phyloP scores from a whole-genome alignment of 1,140 invertebrate species.

The Ericerus pela region DNA sequence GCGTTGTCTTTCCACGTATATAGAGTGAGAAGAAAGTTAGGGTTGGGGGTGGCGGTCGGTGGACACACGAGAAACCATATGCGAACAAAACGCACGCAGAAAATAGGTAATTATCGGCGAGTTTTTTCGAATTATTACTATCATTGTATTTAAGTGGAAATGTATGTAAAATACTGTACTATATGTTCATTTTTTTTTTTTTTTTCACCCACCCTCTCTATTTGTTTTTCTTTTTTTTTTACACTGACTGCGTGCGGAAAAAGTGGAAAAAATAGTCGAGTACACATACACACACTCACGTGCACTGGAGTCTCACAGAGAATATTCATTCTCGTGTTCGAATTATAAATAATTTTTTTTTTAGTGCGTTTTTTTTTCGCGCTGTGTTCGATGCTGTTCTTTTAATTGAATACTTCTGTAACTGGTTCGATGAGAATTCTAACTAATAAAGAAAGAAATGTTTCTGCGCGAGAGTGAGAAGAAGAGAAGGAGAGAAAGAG shows the following conservation, averaged over 20 bases:
- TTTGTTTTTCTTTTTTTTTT: no score
- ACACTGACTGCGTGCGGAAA: no score
- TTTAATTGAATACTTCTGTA: slow-evolving; percentile 12
- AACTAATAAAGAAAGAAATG: slow-evolving; percentile 2
- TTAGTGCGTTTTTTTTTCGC: no score
- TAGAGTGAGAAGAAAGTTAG: neutral
- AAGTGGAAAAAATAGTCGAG: no score
- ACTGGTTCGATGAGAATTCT: slow-evolving; percentile 12
- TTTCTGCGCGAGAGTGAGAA: no score
- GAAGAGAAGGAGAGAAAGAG: no score
- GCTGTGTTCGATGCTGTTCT: slow-evolving; percentile 2
- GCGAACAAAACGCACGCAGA: neutral
- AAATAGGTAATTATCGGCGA: slow-evolving; percentile 7
- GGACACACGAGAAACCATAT: no score
- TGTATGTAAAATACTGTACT: slow-evolving; percentile 10
- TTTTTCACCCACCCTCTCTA: no score
- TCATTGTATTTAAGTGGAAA: slow-evolving; percentile 12
- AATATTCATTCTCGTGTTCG: slow-evolving; percentile 3
- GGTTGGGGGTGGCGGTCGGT: no score
- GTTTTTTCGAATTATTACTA: slow-evolving; percentile 8
- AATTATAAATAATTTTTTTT: slow-evolving; percentile 1
- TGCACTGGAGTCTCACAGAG: no score
- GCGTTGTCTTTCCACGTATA: neutral
- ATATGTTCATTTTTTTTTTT: no score
- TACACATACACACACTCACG: no score